phyloP scores from a whole-genome alignment of 1,140 invertebrate species.

The Argopecten irradians region DNA sequence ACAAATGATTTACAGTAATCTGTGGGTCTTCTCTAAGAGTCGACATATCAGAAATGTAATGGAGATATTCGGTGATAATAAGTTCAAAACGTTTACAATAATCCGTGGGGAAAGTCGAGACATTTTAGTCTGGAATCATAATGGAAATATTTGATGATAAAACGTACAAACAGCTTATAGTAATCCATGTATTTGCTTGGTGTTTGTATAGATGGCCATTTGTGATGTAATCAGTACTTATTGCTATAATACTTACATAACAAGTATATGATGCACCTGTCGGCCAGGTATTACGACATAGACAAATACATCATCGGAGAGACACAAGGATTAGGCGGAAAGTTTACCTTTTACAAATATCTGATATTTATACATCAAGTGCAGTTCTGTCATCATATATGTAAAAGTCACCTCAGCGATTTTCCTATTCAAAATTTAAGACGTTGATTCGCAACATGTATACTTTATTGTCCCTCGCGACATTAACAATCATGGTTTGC shows the following conservation, averaged over 20 bases:
- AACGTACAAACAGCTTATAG: background rate
- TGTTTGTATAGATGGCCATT: background rate
- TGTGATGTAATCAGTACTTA: background rate
- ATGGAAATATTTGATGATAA: background rate
- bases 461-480: background rate
- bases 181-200: background rate
- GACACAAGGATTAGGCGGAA: background rate
- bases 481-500: constrained; percentile 16
- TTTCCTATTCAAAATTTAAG: background rate
- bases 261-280: background rate
- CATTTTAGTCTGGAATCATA: background rate
- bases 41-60: too few relatives aligned
- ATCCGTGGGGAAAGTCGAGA: background rate
- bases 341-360: background rate
- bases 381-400: background rate
- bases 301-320: background rate
- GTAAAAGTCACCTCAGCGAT: background rate
- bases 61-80: too few relatives aligned
- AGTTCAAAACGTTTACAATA: background rate
- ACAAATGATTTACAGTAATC: too few relatives aligned
- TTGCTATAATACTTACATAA: background rate
- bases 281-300: background rate
- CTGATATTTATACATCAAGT: background rate
- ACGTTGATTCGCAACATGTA: background rate
- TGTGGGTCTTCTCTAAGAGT: too few relatives aligned